Evolutionary conservation across 2,113 vertebrate species (phyloP), one percentile per base, ranked within the genome.

Genomic region (Hemiprocne comata): DNA sequence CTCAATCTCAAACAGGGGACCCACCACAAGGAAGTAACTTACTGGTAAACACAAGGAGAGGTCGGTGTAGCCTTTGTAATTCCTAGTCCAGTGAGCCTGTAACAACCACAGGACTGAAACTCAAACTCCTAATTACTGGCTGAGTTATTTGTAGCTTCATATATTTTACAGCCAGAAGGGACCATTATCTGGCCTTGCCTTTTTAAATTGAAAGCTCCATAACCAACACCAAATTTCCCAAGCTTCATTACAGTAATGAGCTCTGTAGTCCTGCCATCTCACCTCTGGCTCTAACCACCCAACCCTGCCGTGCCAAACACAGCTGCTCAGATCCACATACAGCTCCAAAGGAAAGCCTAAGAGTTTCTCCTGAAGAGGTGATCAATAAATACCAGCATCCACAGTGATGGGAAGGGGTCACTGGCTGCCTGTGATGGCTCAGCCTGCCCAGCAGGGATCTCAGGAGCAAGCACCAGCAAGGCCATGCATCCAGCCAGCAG

Each of bases 121-220:
- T 96, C 94, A 54, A 54, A 75, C 95, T 93, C 94, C 94, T 94
- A 90, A 85, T 95, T 93, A 94, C 85, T 92, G 83, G 80, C 83
- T 82, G 92, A 94, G 70, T 90, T 95, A 92, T 92, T 95, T 93
- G 92, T 90, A 93, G 92, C 62, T 96, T 89, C 93, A 46, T 87
- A 77, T 79, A 76, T 87, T 81, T 87, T 75, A 84, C 71, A 80
- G 83, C 79, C 90, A 96, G 86, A 85, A 96, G 93, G 93, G 89
- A 93, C 79, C 92, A 97, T 92, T 85, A 94, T 90, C 93, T 86
- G 90, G 85, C 84, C 79, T 95, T 73, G 86, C 79, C 80, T 89
- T 93, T 74, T 93, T 69, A 92, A 89, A 95, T 89, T 85, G 92
- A 94, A 93, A 93, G 88, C 90, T 93, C 88, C 69, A 92, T 50